phyloP scores from a whole-genome alignment of 2,888 invertebrate species.

The Listrodromus nycthemerus region DNA sequence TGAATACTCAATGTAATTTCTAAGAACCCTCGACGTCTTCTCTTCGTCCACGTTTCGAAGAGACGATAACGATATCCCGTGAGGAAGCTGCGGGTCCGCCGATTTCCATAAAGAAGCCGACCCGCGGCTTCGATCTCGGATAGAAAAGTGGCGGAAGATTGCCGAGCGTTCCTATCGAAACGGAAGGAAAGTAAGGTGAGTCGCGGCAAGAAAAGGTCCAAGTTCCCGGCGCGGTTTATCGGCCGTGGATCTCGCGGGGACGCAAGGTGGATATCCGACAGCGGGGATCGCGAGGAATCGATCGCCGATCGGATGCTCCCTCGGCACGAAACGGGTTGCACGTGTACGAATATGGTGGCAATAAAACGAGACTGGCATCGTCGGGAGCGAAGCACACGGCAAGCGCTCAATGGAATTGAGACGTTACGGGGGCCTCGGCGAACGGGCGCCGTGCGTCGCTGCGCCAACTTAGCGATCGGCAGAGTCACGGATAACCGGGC shows the following conservation, averaged over 20 bases:
- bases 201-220: conserved; percentile 21
- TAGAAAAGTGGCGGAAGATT: conserved; percentile 1
- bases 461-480: conserved; percentile 58
- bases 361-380: conserved; percentile 66
- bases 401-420: conserved; percentile 66
- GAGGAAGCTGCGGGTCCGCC: neutral
- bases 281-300: conserved; percentile 60
- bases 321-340: conserved; percentile 62
- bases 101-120: conserved; percentile 5
- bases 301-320: conserved; percentile 62
- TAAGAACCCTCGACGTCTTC: neutral
- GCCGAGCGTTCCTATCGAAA: conserved; percentile 13
- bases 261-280: conserved; percentile 44
- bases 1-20: no score
- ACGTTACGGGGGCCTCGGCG: conserved; percentile 60
- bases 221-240: conserved; percentile 38
- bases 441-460: conserved; percentile 48
- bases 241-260: conserved; percentile 44
- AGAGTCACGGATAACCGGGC: conserved; percentile 58
- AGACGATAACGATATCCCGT: neutral
- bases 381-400: conserved; percentile 39
- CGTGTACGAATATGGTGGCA: conserved; percentile 65
- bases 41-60: neutral
- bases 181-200: conserved; percentile 14
- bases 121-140: neutral